phyloP scores from a whole-genome alignment of 2,113 vertebrate species.

The Protomyctophum bolini region DNA sequence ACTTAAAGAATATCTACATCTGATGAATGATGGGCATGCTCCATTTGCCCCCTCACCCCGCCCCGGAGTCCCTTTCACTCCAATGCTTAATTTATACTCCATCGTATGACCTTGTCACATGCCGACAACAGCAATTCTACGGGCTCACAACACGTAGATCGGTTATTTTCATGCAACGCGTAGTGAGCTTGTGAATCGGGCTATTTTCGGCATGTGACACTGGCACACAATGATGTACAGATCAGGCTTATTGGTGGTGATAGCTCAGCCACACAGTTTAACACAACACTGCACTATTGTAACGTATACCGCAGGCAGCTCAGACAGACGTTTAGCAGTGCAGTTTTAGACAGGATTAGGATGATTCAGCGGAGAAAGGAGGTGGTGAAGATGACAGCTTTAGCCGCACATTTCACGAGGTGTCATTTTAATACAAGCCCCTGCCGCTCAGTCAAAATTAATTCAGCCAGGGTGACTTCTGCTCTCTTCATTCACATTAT shows the following conservation, averaged over 20 bases:
- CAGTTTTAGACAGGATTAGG: slow-evolving; percentile 67
- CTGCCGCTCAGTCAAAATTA: slow-evolving; percentile 50
- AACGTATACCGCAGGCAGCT: slow-evolving; percentile 35
- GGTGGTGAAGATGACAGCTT: slow-evolving; percentile 56
- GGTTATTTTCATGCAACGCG: too few relatives aligned
- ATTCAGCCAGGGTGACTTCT: slow-evolving; percentile 50
- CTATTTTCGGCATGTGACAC: too few relatives aligned
- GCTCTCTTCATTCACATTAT: slow-evolving; percentile 47
- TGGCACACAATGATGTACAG: too few relatives aligned
- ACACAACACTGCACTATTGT: slow-evolving; percentile 51
- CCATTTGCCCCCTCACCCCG: too few relatives aligned
- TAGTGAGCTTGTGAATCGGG: too few relatives aligned
- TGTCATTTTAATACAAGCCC: slow-evolving; percentile 62
- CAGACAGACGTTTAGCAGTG: slow-evolving; percentile 57
- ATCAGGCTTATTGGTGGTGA: neutral
- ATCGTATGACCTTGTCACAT: too few relatives aligned
- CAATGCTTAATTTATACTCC: too few relatives aligned
- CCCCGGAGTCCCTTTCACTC: too few relatives aligned
- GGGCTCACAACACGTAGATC: too few relatives aligned
- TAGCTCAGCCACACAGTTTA: slow-evolving; percentile 43
- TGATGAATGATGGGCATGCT: too few relatives aligned
- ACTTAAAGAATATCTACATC: too few relatives aligned
- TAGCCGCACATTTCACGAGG: slow-evolving; percentile 60
- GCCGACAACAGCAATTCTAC: too few relatives aligned
- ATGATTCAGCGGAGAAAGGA: slow-evolving; percentile 58